Percentiles rank a stretch among this genome's conserved stretches.
These are phyloP conservation scores for Aplidium turbinatum DNA, from an alignment of 23 tunicate genomes.

Conservation along the genomic window DNA sequence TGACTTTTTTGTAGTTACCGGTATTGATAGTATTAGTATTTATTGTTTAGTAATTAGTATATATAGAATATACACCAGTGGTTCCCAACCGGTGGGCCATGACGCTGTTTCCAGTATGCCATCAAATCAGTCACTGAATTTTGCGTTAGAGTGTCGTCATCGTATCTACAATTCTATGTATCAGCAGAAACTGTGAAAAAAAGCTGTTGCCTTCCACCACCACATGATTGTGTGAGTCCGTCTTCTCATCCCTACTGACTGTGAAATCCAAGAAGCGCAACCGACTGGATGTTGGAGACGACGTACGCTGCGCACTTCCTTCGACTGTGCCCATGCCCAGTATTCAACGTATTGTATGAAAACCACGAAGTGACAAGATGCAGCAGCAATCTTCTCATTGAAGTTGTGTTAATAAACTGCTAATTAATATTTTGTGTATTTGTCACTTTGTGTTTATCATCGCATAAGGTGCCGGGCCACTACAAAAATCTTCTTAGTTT, in stretches of 20 bases:
- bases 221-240: background rate
- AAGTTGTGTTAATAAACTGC: too few relatives aligned
- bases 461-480: background rate
- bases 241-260: background rate
- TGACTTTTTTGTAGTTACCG: too few relatives aligned
- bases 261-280: too few relatives aligned
- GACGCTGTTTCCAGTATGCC: too few relatives aligned
- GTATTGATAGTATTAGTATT: too few relatives aligned
- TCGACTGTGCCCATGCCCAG: background rate
- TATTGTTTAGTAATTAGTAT: too few relatives aligned
- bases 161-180: background rate
- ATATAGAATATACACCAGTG: too few relatives aligned
- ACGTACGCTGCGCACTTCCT: background rate
- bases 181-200: conserved; percentile 1
- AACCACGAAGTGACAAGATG: too few relatives aligned
- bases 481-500: background rate
- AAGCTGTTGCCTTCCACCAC: background rate
- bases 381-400: too few relatives aligned
- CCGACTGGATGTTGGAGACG: conserved; percentile 1
- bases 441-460: background rate
- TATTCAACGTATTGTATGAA: background rate
- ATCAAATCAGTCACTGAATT: too few relatives aligned
- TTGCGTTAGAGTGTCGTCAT: background rate
- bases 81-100: too few relatives aligned
- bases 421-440: too few relatives aligned